Percentiles rank a stretch among this genome's conserved stretches.
Conservation (phyloP, 2,113 vertebrate genomes). For the Marmota monax region DNA sequence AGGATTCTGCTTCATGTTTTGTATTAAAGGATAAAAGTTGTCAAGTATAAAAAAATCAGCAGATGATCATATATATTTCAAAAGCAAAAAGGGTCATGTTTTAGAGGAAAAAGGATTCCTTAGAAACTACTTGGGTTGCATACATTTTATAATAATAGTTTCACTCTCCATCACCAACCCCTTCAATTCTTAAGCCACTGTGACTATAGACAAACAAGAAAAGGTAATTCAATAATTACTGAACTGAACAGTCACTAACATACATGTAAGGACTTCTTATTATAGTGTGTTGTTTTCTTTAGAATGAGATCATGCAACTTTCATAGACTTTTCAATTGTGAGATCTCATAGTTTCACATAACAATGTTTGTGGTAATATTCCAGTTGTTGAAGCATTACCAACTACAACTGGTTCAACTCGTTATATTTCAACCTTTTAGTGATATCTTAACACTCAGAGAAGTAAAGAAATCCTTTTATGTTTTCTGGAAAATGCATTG, state of each 20-base stretch:
- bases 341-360: not conserved
- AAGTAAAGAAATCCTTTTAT: not conserved
- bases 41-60: not conserved
- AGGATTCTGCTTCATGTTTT: constrained; percentile 14
- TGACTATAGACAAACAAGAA: not conserved
- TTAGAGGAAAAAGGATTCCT: not conserved
- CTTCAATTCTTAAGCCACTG: not conserved
- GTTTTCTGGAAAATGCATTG: not conserved
- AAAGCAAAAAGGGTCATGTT: not conserved
- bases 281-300: not conserved
- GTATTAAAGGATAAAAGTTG: not conserved
- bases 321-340: not conserved
- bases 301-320: not conserved
- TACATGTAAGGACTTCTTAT: not conserved
- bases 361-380: not conserved
- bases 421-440: not conserved
- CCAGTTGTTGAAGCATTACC: not conserved
- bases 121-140: not conserved
- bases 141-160: not conserved
- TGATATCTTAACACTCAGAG: not conserved
- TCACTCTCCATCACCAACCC: not conserved
- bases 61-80: not conserved
- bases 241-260: not conserved
- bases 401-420: not conserved
- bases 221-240: not conserved